These are phyloP conservation scores for Heterotilapia buettikoferi DNA, from an alignment of 2,113 vertebrate genomes.

Conservation along the genomic window DNA sequence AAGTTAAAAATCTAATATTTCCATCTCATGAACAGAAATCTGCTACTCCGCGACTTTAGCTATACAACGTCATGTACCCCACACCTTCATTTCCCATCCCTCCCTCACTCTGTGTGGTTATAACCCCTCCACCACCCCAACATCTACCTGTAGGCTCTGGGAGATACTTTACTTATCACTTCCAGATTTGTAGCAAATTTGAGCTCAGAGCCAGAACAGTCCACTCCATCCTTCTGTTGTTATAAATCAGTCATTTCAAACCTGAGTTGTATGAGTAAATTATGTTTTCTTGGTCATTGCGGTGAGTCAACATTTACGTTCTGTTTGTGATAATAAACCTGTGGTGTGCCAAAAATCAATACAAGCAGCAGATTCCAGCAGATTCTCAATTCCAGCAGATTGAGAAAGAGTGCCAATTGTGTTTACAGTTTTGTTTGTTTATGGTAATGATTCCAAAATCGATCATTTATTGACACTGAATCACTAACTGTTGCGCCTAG, in stretches of 20 bases:
- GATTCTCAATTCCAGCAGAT: not conserved
- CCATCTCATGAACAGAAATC: not conserved
- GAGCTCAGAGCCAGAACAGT: not conserved
- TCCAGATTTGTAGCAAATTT: not conserved
- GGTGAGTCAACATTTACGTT: not conserved
- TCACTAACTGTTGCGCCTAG: not conserved
- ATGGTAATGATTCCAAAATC: not conserved
- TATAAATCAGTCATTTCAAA: not conserved
- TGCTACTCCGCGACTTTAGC: not conserved
- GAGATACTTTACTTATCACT: not conserved
- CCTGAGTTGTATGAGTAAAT: not conserved
- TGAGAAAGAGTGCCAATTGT: not conserved
- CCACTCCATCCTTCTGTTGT: not conserved
- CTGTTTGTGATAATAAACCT: not conserved
- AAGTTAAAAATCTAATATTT: accelerated
- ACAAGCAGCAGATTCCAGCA: not conserved
- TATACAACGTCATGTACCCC: not conserved
- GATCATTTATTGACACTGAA: not conserved
- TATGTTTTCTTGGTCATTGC: not conserved
- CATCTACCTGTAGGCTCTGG: not conserved
- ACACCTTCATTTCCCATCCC: not conserved
- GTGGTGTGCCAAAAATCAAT: not conserved
- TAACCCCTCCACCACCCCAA: not conserved
- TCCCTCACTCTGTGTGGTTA: not conserved
- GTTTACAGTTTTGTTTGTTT: not conserved